A percentile compares a stretch with the other conserved stretches of the same genome.
Evolutionary conservation across 2,113 vertebrate species (phyloP).

Genomic region (Raja brachyura): DNA sequence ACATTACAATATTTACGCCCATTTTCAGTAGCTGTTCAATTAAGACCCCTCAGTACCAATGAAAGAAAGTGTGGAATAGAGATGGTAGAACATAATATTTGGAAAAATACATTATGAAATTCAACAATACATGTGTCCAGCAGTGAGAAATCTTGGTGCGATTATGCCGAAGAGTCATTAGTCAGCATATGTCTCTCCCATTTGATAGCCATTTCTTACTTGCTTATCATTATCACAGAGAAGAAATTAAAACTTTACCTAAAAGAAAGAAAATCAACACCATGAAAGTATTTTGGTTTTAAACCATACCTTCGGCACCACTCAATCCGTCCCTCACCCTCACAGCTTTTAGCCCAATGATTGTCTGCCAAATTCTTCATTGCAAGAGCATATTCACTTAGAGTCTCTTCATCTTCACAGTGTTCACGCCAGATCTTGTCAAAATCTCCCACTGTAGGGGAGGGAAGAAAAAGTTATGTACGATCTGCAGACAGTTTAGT

Average conservation of each 20-base stretch:
- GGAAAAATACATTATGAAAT: neutral
- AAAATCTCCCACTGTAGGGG: constrained; percentile 85
- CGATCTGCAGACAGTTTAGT: neutral
- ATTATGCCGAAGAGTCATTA: neutral
- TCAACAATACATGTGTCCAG: neutral
- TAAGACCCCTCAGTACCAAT: neutral
- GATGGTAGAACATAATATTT: neutral
- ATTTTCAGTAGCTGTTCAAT: too few relatives aligned
- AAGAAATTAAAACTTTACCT: neutral
- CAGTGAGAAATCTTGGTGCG: neutral
- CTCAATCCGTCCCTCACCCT: constrained; percentile 93
- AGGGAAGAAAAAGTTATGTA: constrained; percentile 7
- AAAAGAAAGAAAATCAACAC: neutral
- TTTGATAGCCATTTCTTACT: neutral
- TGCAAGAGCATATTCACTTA: constrained; percentile 92
- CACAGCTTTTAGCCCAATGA: constrained; percentile 88
- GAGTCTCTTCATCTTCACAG: constrained; percentile 89
- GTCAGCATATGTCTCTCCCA: neutral
- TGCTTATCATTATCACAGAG: neutral
- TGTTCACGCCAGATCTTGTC: constrained; percentile 97
- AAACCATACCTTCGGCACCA: constrained; percentile 89
- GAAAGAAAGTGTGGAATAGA: neutral
- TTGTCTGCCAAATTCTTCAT: constrained; percentile 97
- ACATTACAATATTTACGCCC: too few relatives aligned
- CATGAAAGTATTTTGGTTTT: neutral